Percentiles rank a stretch among this genome's conserved stretches.
Evolutionary conservation across 2,888 invertebrate species (phyloP).

Genomic region (Chrysolina haemoptera): DNA sequence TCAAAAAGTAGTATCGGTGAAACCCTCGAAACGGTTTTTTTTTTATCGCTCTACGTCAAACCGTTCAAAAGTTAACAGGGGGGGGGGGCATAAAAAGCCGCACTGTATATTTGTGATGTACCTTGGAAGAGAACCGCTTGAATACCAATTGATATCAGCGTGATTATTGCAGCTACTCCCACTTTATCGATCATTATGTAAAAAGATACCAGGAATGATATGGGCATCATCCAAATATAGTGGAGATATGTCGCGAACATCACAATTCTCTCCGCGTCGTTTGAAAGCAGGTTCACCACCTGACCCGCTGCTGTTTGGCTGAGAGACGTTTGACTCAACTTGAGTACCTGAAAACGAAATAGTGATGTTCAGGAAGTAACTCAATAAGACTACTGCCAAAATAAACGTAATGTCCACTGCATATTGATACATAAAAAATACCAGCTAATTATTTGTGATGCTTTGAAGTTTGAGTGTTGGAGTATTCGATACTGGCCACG

Average conservation of each 20-base stretch:
- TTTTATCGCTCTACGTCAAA: no score
- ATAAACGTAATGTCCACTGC: no score
- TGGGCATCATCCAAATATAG: slow-evolving; percentile 85
- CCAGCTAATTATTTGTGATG: no score
- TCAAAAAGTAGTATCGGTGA: no score
- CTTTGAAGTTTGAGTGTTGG: no score
- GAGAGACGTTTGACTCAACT: slow-evolving; percentile 78
- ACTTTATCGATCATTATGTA: slow-evolving; percentile 74
- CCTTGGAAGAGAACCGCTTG: slow-evolving; percentile 72
- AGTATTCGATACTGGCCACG: no score
- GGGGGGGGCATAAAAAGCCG: no score
- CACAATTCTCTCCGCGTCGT: slow-evolving; percentile 88
- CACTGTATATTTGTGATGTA: slow-evolving; percentile 52
- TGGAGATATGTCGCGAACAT: slow-evolving; percentile 79
- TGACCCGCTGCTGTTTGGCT: slow-evolving; percentile 88
- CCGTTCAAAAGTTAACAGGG: no score
- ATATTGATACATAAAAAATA: no score
- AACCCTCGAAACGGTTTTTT: no score
- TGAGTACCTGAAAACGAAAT: slow-evolving; percentile 69
- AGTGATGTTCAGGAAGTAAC: no score
- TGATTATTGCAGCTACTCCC: slow-evolving; percentile 73
- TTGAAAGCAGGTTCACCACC: slow-evolving; percentile 87
- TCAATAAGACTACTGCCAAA: not conserved
- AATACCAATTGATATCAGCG: slow-evolving; percentile 73
- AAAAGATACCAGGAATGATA: slow-evolving; percentile 77